Evolutionary conservation across 2,797 vertebrate genomes (phyloP).

Genomic region (Gouania willdenowi): DNA sequence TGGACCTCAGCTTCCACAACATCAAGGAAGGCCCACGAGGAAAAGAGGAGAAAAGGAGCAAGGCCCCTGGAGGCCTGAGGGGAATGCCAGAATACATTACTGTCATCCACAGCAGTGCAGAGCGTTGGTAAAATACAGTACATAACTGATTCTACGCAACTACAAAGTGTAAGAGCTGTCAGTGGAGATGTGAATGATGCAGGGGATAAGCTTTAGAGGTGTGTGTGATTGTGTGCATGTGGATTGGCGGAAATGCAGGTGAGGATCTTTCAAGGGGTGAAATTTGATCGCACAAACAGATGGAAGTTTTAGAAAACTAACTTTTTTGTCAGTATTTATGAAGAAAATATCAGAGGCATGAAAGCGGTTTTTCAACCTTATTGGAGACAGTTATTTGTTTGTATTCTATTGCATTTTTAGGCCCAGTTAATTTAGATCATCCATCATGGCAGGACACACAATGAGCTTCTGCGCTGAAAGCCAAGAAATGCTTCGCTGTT

Average conservation of each 20-base stretch:
- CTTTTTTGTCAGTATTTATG: too few relatives aligned
- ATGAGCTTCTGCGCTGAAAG: too few relatives aligned
- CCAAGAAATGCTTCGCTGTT: too few relatives aligned
- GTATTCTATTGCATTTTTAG: too few relatives aligned
- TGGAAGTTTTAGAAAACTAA: too few relatives aligned
- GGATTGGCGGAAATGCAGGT: background rate
- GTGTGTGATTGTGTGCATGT: background rate
- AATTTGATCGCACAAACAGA: too few relatives aligned
- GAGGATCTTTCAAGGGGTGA: too few relatives aligned
- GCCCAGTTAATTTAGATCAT: too few relatives aligned
- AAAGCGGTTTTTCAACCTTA: too few relatives aligned
- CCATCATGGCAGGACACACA: too few relatives aligned
- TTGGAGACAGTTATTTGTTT: too few relatives aligned
- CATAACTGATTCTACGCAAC: slow-evolving; percentile 28
- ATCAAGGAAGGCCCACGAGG: slow-evolving; percentile 54
- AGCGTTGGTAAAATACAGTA: slow-evolving; percentile 20
- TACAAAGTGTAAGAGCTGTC: slow-evolving; percentile 42
- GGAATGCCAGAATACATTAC: slow-evolving; percentile 60
- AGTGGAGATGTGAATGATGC: slow-evolving; percentile 25
- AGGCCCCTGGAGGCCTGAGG: slow-evolving; percentile 41
- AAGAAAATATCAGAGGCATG: too few relatives aligned
- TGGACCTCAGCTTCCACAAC: slow-evolving; percentile 57
- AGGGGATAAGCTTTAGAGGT: background rate
- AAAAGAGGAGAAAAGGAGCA: slow-evolving; percentile 38
- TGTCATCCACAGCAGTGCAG: slow-evolving; percentile 40